phyloP scores from a whole-genome alignment of 2,113 vertebrate genomes.

The Sapayoa aenigma region DNA sequence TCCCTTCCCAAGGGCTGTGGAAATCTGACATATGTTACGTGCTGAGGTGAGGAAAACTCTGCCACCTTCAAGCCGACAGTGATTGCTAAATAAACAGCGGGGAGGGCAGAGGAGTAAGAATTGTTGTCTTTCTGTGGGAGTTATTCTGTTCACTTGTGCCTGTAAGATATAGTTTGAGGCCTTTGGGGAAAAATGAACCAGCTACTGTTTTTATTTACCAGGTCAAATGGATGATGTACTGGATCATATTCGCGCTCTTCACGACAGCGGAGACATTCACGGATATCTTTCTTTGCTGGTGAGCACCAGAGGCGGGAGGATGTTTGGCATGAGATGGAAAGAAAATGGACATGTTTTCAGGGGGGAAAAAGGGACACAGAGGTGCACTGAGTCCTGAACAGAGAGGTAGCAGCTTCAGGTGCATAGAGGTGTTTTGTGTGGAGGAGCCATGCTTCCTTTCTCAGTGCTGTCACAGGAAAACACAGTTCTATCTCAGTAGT shows the following conservation, averaged over 20 bases:
- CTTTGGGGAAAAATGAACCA: not conserved
- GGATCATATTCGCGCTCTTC: slow-evolving; percentile 99
- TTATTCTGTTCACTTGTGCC: not conserved
- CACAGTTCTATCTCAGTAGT: not conserved
- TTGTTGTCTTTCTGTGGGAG: not conserved
- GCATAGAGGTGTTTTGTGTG: not conserved
- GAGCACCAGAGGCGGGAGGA: slow-evolving; percentile 54
- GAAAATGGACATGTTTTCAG: not conserved
- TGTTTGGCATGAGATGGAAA: not conserved
- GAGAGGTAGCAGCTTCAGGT: not conserved
- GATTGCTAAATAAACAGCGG: not conserved
- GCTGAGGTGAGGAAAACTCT: not conserved
- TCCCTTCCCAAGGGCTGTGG: not conserved
- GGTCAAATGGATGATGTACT: slow-evolving; percentile 99
- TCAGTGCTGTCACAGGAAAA: not conserved
- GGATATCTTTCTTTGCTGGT: slow-evolving; percentile 98
- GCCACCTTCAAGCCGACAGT: not conserved
- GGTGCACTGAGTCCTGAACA: not conserved
- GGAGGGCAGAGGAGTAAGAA: not conserved
- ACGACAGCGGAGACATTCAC: slow-evolving; percentile 94
- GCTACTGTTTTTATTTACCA: slow-evolving; percentile 54
- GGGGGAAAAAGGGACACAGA: not conserved
- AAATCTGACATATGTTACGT: not conserved
- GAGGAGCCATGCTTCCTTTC: not conserved
- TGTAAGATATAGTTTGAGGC: not conserved